A percentile compares a stretch with the other conserved stretches of the same genome.
Evolutionary conservation across 1,140 invertebrate species (phyloP).

Genomic region (Zaprionus gabonicus): DNA sequence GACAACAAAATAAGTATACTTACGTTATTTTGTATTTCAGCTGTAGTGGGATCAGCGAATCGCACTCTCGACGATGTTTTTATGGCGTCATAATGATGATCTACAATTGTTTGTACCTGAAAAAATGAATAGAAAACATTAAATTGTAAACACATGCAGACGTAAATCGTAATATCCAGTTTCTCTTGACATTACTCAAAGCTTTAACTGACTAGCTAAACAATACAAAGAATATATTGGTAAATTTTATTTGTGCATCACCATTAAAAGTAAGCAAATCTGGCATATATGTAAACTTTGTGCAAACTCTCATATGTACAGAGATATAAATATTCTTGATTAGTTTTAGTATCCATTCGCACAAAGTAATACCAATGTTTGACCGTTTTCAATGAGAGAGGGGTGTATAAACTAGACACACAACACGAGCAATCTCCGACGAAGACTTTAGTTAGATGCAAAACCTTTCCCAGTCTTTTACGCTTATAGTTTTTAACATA

Average conservation of each 20-base stretch:
- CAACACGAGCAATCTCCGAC: neutral
- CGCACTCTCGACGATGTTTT: slow-evolving; percentile 93
- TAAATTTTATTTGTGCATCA: neutral
- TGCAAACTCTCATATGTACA: too few relatives aligned
- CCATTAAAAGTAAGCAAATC: neutral
- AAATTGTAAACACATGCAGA: slow-evolving; percentile 31
- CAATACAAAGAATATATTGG: neutral
- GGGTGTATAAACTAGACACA: neutral
- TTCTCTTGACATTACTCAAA: neutral
- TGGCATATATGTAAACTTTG: too few relatives aligned
- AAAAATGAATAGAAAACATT: slow-evolving; percentile 74
- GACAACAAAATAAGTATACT: slow-evolving; percentile 53
- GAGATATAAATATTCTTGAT: neutral
- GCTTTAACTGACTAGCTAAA: neutral
- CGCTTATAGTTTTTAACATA: too few relatives aligned
- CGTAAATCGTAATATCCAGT: neutral
- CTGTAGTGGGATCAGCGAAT: slow-evolving; percentile 90
- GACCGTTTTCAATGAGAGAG: neutral
- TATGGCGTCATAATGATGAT: slow-evolving; percentile 92
- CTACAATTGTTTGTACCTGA: slow-evolving; percentile 96
- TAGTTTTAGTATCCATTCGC: neutral
- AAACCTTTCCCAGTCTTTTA: neutral
- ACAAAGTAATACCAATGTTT: neutral
- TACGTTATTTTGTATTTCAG: slow-evolving; percentile 74
- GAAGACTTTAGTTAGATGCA: neutral